A percentile compares a stretch with the other conserved stretches of the same genome.
These are phyloP conservation scores for Oasisia sp. DNA, from an alignment of 2,888 invertebrate genomes.

Conservation along the genomic window DNA sequence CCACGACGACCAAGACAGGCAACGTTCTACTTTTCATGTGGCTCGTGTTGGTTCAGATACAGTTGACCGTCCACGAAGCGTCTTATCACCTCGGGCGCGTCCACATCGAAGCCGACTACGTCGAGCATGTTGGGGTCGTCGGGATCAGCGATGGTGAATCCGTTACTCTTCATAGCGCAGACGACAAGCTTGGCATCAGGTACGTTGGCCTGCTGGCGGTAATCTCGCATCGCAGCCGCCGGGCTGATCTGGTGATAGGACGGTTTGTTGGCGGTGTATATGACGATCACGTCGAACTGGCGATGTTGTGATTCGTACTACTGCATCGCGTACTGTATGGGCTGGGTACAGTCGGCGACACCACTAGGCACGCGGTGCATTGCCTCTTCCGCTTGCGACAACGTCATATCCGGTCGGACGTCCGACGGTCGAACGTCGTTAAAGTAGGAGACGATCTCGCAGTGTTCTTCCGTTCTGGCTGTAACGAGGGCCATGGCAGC, in stretches of 20 bases:
- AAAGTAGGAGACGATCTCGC: slow-evolving; percentile 48
- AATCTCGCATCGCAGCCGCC: slow-evolving; percentile 71
- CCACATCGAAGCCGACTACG: slow-evolving; percentile 65
- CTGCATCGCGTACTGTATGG: slow-evolving; percentile 73
- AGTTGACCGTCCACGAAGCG: slow-evolving; percentile 56
- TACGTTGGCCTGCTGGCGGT: slow-evolving; percentile 68
- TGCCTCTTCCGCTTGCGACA: slow-evolving; percentile 40
- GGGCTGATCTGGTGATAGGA: slow-evolving; percentile 65
- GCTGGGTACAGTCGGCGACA: slow-evolving; percentile 52
- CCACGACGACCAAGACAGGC: background rate
- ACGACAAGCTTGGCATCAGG: slow-evolving; percentile 53
- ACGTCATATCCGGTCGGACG: slow-evolving; percentile 39
- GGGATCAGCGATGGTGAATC: slow-evolving; percentile 63
- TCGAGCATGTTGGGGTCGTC: slow-evolving; percentile 64
- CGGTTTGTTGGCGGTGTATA: slow-evolving; percentile 73
- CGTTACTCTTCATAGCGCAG: slow-evolving; percentile 57
- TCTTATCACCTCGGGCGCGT: slow-evolving; percentile 62
- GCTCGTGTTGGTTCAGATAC: background rate
- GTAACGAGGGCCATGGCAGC: slow-evolving; percentile 66
- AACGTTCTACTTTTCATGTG: background rate
- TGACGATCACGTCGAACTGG: slow-evolving; percentile 78
- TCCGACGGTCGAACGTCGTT: slow-evolving; percentile 40
- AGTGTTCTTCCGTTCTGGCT: slow-evolving; percentile 53
- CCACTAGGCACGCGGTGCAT: slow-evolving; percentile 43
- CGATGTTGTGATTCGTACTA: slow-evolving; percentile 67